Percentiles rank a stretch among this genome's conserved stretches.
Evolutionary conservation across 1,140 invertebrate genomes (phyloP).

Genomic region (Temnothorax curvispinosus): DNA sequence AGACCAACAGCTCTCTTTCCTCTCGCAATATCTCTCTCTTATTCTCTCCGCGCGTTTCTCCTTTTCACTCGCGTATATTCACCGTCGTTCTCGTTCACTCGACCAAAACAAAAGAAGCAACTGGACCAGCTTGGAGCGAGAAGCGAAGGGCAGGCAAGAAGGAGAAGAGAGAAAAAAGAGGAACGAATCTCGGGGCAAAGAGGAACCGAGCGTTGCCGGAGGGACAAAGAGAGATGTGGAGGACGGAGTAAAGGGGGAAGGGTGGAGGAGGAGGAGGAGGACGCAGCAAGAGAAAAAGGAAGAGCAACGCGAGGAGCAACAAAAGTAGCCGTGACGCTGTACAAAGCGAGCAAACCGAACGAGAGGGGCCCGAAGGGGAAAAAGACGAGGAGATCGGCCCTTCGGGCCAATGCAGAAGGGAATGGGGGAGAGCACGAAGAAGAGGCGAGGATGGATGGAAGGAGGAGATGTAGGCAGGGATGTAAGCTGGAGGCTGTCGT

Average conservation of each 20-base stretch:
- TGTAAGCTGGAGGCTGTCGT: constrained; percentile 66
- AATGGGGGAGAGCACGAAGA: constrained; percentile 66
- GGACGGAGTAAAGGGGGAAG: constrained; percentile 49
- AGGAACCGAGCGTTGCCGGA: constrained; percentile 28
- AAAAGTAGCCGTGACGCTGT: constrained; percentile 79
- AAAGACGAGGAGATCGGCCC: constrained; percentile 70
- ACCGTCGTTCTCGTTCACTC: constrained; percentile 70
- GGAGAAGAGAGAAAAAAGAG: constrained; percentile 39
- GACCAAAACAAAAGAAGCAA: constrained; percentile 78
- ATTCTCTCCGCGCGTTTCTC: neutral
- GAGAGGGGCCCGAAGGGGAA: constrained; percentile 70
- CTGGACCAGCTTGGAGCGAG: constrained; percentile 54
- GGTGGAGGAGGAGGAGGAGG: constrained; percentile 60
- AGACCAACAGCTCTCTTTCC: neutral
- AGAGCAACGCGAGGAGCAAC: constrained; percentile 75
- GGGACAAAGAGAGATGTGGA: constrained; percentile 28
- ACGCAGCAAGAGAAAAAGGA: constrained; percentile 58
- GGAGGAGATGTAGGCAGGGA: constrained; percentile 65
- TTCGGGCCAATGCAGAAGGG: constrained; percentile 69
- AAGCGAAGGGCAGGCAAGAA: constrained; percentile 39
- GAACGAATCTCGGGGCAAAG: constrained; percentile 44
- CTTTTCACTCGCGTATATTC: neutral
- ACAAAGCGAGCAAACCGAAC: constrained; percentile 70
- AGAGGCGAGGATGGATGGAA: constrained; percentile 47
- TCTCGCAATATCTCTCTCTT: constrained; percentile 44